phyloP scores from a whole-genome alignment of 2,797 vertebrate species.

The Gymnopithys bicolor region DNA sequence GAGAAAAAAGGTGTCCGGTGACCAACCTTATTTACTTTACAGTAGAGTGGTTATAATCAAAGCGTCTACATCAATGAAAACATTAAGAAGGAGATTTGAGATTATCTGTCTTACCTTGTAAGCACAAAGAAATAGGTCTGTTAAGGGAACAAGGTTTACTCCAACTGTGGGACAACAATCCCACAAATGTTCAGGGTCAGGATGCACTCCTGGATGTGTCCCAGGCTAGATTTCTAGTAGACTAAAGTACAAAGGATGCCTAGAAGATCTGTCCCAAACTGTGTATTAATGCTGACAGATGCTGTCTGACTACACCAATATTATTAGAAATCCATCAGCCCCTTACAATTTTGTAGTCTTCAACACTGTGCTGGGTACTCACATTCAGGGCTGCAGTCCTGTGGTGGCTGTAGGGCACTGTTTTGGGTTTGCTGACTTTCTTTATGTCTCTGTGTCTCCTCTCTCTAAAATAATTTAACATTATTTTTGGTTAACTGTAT shows the following conservation, averaged over 20 bases:
- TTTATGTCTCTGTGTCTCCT: not conserved
- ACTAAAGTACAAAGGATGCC: not conserved
- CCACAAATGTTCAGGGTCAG: not conserved
- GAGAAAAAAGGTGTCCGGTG: not conserved
- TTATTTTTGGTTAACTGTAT: not conserved
- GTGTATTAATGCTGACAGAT: not conserved
- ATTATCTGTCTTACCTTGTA: not conserved
- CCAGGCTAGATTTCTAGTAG: not conserved
- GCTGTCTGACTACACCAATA: not conserved
- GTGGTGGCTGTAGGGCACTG: not conserved
- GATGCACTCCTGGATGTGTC: not conserved
- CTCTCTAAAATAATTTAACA: not conserved
- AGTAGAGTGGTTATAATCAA: not conserved
- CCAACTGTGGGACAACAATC: not conserved
- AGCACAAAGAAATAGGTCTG: not conserved
- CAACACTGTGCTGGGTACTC: not conserved
- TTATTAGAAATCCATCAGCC: not conserved
- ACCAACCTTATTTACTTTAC: not conserved
- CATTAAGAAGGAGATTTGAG: not conserved
- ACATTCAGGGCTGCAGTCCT: not conserved
- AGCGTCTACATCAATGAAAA: not conserved
- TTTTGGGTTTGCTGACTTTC: not conserved
- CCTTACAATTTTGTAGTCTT: not conserved
- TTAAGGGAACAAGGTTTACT: not conserved
- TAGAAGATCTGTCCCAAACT: not conserved